phyloP scores from a whole-genome alignment of 2,888 invertebrate genomes.

The Andrena trimmerana region DNA sequence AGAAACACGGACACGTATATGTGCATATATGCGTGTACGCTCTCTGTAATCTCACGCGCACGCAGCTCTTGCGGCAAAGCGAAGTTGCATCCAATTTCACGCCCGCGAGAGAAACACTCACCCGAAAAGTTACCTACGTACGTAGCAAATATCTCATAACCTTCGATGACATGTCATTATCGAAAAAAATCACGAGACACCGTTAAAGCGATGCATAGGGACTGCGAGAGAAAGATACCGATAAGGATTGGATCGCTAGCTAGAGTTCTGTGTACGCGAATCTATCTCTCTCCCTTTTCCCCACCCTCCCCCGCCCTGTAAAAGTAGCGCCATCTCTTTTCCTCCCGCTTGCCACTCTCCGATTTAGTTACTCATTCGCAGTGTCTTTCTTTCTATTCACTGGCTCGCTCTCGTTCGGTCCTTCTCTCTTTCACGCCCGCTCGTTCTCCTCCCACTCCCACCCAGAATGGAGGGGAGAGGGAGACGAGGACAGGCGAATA shows the following conservation, averaged over 20 bases:
- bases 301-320: not conserved
- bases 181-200: slow-evolving; percentile 71
- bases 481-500: slow-evolving; percentile 41
- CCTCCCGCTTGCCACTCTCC: not conserved
- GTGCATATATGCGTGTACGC: not conserved
- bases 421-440: slow-evolving; percentile 15
- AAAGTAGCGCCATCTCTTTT: slow-evolving; percentile 24
- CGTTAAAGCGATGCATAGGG: slow-evolving; percentile 66
- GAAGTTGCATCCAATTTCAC: slow-evolving; percentile 18
- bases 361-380: slow-evolving; percentile 11
- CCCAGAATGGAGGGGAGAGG: slow-evolving; percentile 2
- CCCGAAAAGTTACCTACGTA: slow-evolving; percentile 51
- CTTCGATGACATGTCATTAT: slow-evolving; percentile 57
- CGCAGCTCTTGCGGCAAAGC: not conserved
- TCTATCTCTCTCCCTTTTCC: not conserved
- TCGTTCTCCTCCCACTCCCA: slow-evolving; percentile 10
- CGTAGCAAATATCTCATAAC: slow-evolving; percentile 45
- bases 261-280: slow-evolving; percentile 39
- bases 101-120: slow-evolving; percentile 34
- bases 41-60: not conserved
- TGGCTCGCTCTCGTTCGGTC: slow-evolving; percentile 24
- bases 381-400: slow-evolving; percentile 17
- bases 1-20: not conserved
- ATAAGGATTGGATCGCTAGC: slow-evolving; percentile 31
- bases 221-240: slow-evolving; percentile 48